Base-by-base conservation (phyloP, 2,888 invertebrate genomes). In the Epirrhoe alternata region DNA sequence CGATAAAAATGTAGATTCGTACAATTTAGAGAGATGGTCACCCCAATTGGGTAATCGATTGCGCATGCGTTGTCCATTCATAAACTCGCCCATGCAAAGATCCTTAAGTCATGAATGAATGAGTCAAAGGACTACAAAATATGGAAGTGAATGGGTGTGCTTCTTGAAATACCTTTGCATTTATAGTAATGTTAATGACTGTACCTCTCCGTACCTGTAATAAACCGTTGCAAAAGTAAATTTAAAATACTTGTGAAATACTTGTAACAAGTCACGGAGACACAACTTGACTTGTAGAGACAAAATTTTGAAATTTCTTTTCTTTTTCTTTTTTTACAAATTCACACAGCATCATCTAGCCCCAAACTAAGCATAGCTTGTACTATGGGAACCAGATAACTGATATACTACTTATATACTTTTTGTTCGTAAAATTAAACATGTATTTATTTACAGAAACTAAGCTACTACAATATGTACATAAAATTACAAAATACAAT, bases 1-100 rank as follows among this genome's bases (percentile, higher is more conserved):
- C 3, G 12, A 42, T 5, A 42, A 5, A 42, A 8, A 8, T 35
- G 8, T 35, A 8, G 24, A 35, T 35, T 53, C 45, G 31, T 31
- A 10, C 12, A 49, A 14, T 50, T 1, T 8, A 16, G 16, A 30
- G 33, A 45, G 10, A 55, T 55, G 51, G 62, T 17, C 2, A 62
- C 35, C 66, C 7, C 61, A 61, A n/a, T 62, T 66, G 35, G 78
- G 77, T 83, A 87, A 86, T 84, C 81, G 82, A 82, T 82, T 84
- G 81, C 80, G 77, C 78, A 75, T 75, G 74, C 77, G 76, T 66
- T 68, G 68, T 70, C 78, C 86, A 86, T 88, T 87, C 84, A 86
- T 80, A 74, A 82, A 75, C 75, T 74, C 75, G 71, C 42, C 73
- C 77, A 79, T 76, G 79, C 80, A 77, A 73, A 80, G 74, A 81